phyloP scores from a whole-genome alignment of 2,797 vertebrate species.

The Natrix natrix region DNA sequence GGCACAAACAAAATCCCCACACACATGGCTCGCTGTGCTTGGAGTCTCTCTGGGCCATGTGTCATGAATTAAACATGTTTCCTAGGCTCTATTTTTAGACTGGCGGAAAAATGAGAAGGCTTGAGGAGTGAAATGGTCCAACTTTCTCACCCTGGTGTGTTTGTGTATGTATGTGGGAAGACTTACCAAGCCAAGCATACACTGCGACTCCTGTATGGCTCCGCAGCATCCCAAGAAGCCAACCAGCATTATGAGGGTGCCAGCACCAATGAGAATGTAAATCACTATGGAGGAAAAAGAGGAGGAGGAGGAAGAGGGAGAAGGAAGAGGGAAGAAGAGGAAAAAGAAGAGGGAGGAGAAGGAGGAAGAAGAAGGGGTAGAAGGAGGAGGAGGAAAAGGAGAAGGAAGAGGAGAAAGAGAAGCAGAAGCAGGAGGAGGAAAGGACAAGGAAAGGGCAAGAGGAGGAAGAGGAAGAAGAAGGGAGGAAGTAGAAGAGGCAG shows the following conservation, averaged over 20 bases:
- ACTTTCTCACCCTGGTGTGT: neutral
- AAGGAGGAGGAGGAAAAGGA: too few relatives aligned
- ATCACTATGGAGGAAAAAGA: slow-evolving; percentile 75
- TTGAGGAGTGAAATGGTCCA: neutral
- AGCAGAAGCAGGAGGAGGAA: too few relatives aligned
- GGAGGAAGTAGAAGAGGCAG: too few relatives aligned
- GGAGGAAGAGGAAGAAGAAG: too few relatives aligned
- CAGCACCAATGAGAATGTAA: slow-evolving; percentile 91
- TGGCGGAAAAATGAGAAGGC: neutral
- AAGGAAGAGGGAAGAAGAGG: too few relatives aligned
- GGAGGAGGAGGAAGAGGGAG: neutral
- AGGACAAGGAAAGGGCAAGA: too few relatives aligned
- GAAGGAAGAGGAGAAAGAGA: too few relatives aligned
- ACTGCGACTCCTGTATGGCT: slow-evolving; percentile 93
- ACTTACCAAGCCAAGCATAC: slow-evolving; percentile 95
- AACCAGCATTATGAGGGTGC: slow-evolving; percentile 95
- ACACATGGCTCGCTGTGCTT: too few relatives aligned
- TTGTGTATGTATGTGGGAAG: neutral
- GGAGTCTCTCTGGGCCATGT: neutral
- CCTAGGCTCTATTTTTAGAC: neutral
- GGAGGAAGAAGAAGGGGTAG: too few relatives aligned
- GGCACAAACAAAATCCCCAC: neutral
- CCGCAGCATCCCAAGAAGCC: slow-evolving; percentile 98
- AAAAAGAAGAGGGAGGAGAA: too few relatives aligned
- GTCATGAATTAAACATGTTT: neutral